A percentile compares a stretch with the other conserved stretches of the same genome.
These are phyloP conservation scores for Okapia johnstoni DNA, from an alignment of 2,113 vertebrate genomes.

Conservation along the genomic window DNA sequence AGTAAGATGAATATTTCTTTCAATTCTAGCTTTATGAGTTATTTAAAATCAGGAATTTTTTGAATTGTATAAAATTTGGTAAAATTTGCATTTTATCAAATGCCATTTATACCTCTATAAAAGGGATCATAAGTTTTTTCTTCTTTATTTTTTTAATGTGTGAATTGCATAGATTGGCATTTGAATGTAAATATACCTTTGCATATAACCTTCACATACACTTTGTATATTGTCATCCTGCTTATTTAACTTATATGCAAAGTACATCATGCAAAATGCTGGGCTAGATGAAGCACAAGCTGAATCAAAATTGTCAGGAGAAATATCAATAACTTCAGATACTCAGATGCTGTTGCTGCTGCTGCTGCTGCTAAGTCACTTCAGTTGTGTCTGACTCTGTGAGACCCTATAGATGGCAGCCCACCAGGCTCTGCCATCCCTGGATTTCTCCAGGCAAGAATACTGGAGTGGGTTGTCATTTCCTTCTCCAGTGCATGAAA, in stretches of 20 bases:
- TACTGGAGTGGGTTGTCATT: no score
- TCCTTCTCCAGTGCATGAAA: no score
- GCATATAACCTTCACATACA: background rate
- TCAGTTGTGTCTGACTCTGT: no score
- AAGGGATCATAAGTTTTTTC: background rate
- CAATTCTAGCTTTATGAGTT: background rate
- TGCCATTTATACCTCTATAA: background rate
- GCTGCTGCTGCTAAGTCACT: no score
- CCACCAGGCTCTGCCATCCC: no score
- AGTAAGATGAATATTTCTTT: background rate
- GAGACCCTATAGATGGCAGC: no score
- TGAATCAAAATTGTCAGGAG: background rate
- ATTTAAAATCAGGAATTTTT: background rate
- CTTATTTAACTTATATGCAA: background rate
- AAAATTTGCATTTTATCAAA: background rate
- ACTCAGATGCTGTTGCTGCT: background rate
- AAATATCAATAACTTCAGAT: background rate
- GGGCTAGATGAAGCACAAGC: background rate
- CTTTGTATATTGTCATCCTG: background rate
- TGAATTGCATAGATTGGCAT: background rate
- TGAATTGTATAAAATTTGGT: background rate
- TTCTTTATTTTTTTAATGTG: background rate
- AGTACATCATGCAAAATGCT: background rate
- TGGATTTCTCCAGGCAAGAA: no score
- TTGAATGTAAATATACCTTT: background rate